Evolutionary conservation across 2,113 vertebrate genomes (phyloP).

Genomic region (Hoplias malabaricus): DNA sequence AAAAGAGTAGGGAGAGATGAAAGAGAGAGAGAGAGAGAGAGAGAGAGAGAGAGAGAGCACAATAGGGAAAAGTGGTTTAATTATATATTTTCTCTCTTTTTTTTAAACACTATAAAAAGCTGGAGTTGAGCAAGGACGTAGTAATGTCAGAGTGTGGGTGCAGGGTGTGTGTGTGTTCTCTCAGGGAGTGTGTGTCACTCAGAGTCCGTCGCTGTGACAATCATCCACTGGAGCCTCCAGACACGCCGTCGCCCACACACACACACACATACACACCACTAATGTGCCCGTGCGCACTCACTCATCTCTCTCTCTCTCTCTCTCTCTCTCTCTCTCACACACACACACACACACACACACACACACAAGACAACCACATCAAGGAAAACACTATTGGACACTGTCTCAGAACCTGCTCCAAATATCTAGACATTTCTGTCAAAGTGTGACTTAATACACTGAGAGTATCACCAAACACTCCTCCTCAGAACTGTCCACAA

Average conservation of each 20-base stretch:
- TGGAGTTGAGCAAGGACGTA: slow-evolving; percentile 80
- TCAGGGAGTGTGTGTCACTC: slow-evolving; percentile 84
- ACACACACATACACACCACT: no score
- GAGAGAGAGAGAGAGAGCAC: slow-evolving; percentile 52
- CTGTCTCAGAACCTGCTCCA: no score
- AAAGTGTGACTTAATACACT: no score
- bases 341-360: no score
- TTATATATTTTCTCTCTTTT: slow-evolving; percentile 58
- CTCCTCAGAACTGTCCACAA: no score
- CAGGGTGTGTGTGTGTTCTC: slow-evolving; percentile 75
- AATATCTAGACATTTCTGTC: no score
- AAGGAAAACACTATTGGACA: no score
- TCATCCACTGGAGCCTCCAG: slow-evolving; percentile 74
- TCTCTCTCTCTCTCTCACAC: no score
- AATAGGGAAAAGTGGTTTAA: slow-evolving; percentile 54
- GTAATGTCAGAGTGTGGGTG: slow-evolving; percentile 79
- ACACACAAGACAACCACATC: no score
- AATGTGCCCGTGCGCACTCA: no score
- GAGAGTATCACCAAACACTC: no score
- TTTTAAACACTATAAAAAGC: slow-evolving; percentile 66
- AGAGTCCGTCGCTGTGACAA: slow-evolving; percentile 79
- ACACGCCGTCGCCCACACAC: slow-evolving; percentile 70
- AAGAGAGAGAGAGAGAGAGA: slow-evolving; percentile 54
- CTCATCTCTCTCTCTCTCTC: no score
- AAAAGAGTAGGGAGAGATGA: slow-evolving; percentile 50